Base-by-base conservation (phyloP, 1,140 invertebrate genomes). In the Calliphora vicina region DNA sequence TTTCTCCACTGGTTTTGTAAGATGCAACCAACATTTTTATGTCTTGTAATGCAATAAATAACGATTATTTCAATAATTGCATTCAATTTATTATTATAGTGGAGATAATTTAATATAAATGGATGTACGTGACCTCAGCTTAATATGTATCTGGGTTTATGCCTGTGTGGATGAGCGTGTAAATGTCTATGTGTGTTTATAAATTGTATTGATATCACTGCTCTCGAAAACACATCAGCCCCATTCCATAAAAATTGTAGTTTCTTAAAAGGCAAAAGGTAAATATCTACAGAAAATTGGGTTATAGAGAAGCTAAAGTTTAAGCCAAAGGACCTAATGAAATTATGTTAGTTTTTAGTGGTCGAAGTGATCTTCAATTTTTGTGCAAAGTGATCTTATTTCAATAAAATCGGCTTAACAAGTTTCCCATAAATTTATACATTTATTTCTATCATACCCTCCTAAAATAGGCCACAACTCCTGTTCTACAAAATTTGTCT, bases 61-160 rank as follows among this genome's bases (percentile, higher is more conserved):
- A 89, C 88, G 88, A 88, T 89, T 89, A 88, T 89, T 86, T 88
- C 88, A 88, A 88, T 89, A 89, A 89, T 88, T 88, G 88, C 87
- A 87, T 84, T 89, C 88, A 88, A 88, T 89, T 89, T 88, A 89
- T 88, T 89, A 89, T 88, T 89, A 89, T 88, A 86, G 87, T 43
- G 87, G 87, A 87, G 87, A 88, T 88, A 88, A 88, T 88, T 88
- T 88, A 85, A 88, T 87, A 88, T 88, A 88, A 88, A 88, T 88
- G 87, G 87, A 88, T 85, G 87, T 88, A 88, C 87, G 87, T 88
- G 87, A 88, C 87, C 87, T 85, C 85, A 81, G 85, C 85, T 85
- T 57, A 42, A 83, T 67, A 23, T 76, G 45, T 81, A 81, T 81
- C 35, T 35, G 1, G 35, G 35, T 35, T 29, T 27, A 57, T 45